These are phyloP conservation scores for Semnopithecus entellus DNA, from an alignment of 2,113 vertebrate species.

Conservation along the genomic window DNA sequence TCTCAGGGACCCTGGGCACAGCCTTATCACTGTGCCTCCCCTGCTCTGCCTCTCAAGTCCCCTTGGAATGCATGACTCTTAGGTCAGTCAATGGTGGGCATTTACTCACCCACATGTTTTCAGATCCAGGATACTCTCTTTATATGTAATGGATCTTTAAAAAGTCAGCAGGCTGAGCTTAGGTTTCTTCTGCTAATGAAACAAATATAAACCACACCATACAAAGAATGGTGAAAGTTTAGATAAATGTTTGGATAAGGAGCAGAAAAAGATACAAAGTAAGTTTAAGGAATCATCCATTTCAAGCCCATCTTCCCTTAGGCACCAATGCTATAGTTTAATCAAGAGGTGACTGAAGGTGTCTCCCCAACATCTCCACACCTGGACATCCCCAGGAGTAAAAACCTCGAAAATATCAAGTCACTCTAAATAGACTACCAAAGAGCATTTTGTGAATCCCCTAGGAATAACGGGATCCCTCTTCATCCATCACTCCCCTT, in stretches of 20 bases:
- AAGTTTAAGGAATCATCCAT: background rate
- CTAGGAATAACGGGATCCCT: background rate
- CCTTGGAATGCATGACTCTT: background rate
- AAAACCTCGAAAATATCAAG: background rate
- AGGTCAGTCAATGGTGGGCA: background rate
- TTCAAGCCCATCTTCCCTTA: background rate
- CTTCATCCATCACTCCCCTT: background rate
- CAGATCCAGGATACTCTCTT: background rate
- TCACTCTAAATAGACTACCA: background rate
- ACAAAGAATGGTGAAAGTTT: background rate
- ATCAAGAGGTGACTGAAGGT: background rate
- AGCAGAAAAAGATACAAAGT: background rate
- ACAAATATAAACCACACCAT: background rate
- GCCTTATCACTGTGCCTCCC: too few species aligned
- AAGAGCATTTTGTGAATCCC: background rate
- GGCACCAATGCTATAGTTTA: background rate
- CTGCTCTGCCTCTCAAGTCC: background rate
- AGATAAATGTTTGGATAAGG: background rate
- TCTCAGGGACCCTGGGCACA: accelerated
- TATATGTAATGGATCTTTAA: background rate
- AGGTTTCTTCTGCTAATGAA: background rate
- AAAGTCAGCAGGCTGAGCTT: background rate
- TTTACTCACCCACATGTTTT: background rate
- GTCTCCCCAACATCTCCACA: background rate
- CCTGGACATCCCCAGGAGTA: background rate